Base-by-base conservation (phyloP, 30 jellyfish, hydroid and myxozoan genomes). In the Nemopilema nomurai region DNA sequence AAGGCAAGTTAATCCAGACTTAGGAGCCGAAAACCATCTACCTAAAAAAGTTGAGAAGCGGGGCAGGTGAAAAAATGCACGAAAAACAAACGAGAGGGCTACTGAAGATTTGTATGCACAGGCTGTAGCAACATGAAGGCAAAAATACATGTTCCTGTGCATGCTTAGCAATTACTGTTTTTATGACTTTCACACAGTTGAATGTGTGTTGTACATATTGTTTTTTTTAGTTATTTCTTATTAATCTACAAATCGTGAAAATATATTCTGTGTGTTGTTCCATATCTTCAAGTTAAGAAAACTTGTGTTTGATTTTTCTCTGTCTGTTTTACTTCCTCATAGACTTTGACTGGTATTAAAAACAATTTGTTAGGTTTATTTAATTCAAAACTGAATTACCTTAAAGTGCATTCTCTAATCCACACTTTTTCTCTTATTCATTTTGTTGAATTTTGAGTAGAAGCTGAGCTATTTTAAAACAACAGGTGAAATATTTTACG, bases 31-130 rank as follows among this genome's bases (percentile, higher is more conserved):
- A 71, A 23, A 71, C 28, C 81, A 71, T 31, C 81, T 71, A 7
- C 81, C 62, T 25, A 71, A 71, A 71, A n/a, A 71, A 21, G 81
- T 71, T 23, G 81, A 28, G 81, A 71, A 71, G 64, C 67, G 81
- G 81, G 81, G 81, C 32, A 71, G 81, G 81, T 71, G 81, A 19
- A 71, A 33, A 52, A 71, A 19, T 71, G 81, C 52, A 33, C 81
- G 24, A 19, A 21, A 71, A 71, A 71, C 52, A 29, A 71, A 31
- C 20, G 50, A 33, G 29, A 16, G n/a, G 67, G 81, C 52, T 28
- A 20, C 53, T 26, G 64, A 71, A 71, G 81, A 28, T 71, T 71
- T 31, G 63, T 71, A 16, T 71, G 81, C 81, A 52, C 49, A 25
- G 81, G 81, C 49, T 71, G 81, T 52, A 71, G 81, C 52, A 28